phyloP scores from a whole-genome alignment of 2,797 vertebrate species.

The Syngnathus acus region DNA sequence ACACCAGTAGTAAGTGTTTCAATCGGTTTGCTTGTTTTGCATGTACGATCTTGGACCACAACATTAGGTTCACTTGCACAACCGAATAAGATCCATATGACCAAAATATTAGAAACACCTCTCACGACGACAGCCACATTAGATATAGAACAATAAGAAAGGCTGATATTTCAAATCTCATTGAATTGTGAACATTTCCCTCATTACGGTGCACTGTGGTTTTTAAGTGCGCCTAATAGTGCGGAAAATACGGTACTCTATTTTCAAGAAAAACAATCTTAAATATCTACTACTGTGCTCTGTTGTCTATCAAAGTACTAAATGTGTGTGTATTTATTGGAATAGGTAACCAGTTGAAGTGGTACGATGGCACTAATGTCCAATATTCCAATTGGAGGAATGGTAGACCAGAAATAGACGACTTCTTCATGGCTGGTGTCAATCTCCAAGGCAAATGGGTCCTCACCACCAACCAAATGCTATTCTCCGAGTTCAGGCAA shows the following conservation, averaged over 20 bases:
- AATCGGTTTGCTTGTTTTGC: neutral
- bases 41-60: neutral
- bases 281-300: no score
- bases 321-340: conserved; percentile 1
- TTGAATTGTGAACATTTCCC: no score
- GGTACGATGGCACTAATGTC: conserved; percentile 82
- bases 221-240: no score
- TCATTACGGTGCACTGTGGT: no score
- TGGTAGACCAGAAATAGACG: conserved; percentile 73
- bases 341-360: conserved; percentile 69
- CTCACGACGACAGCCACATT: no score
- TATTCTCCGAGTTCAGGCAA: conserved; percentile 69
- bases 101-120: no score
- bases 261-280: no score
- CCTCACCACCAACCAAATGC: conserved; percentile 47
- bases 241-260: no score
- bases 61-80: neutral
- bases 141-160: no score
- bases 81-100: no score
- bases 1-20: conserved; percentile 65
- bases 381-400: conserved; percentile 85
- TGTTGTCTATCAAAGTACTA: neutral
- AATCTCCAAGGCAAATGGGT: conserved; percentile 77
- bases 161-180: no score
- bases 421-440: conserved; percentile 80